phyloP scores from a whole-genome alignment of 2,113 vertebrate genomes.

The Corvus moneduloides region DNA sequence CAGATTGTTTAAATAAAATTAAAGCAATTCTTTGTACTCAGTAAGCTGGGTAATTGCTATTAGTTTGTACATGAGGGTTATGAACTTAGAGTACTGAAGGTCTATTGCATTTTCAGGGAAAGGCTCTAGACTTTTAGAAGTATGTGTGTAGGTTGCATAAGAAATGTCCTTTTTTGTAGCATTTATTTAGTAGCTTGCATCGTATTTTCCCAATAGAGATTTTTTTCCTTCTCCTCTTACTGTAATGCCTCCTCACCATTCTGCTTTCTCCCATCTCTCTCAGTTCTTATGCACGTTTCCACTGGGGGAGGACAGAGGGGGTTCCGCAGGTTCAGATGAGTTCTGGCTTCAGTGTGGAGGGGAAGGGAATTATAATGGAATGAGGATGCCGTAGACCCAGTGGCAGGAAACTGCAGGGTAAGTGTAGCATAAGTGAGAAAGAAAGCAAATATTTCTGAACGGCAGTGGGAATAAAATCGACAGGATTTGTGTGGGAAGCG shows the following conservation, averaged over 20 bases:
- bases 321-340: background rate
- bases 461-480: constrained; percentile 10
- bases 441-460: constrained; percentile 18
- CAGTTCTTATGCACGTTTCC: background rate
- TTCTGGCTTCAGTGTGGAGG: background rate
- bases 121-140: background rate
- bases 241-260: background rate
- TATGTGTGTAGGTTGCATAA: background rate
- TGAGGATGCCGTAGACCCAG: background rate
- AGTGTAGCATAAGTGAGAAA: background rate
- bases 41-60: background rate
- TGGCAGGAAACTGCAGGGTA: background rate
- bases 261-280: background rate
- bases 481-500: constrained; percentile 52
- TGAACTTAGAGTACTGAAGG: background rate
- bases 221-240: background rate
- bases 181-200: background rate
- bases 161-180: background rate
- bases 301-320: background rate
- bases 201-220: background rate
- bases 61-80: constrained; percentile 28
- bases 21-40: constrained; percentile 24
- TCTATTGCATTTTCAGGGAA: background rate
- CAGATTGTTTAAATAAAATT: constrained; percentile 47
- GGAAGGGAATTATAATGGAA: background rate